These are phyloP conservation scores for Drosophila mayri DNA, from an alignment of 1,140 invertebrate genomes.

Conservation along the genomic window DNA sequence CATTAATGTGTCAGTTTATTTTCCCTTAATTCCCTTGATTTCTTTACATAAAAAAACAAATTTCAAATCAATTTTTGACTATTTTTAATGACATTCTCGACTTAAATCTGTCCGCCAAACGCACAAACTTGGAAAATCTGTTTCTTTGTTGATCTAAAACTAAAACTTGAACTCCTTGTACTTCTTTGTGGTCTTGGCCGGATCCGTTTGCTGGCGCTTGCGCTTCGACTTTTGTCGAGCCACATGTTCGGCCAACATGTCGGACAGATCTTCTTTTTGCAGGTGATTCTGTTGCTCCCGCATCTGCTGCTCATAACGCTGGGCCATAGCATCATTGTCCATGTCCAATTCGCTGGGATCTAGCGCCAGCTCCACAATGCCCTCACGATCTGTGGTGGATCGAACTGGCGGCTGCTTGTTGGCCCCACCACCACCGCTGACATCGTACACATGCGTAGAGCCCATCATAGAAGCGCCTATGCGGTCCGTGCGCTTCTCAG, in stretches of 20 bases:
- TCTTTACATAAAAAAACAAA: too few relatives aligned
- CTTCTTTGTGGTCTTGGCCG: conserved; percentile 97
- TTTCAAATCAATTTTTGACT: conserved; percentile 18
- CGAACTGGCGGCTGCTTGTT: conserved; percentile 85
- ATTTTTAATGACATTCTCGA: conserved; percentile 61
- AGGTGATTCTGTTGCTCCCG: conserved; percentile 95
- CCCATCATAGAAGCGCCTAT: conserved; percentile 99
- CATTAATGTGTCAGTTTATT: too few relatives aligned
- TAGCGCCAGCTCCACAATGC: conserved; percentile 95
- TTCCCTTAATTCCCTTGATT: too few relatives aligned
- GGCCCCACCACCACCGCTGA: conserved; percentile 84
- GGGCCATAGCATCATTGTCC: conserved; percentile 98
- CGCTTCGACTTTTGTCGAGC: conserved; percentile 97
- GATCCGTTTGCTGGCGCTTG: conserved; percentile 95
- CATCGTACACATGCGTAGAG: conserved; percentile 98
- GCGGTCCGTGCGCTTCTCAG: conserved; percentile 96
- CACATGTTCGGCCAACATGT: conserved; percentile 99
- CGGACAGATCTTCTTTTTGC: conserved; percentile 97
- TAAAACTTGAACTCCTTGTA: conserved; percentile 99
- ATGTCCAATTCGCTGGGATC: conserved; percentile 99
- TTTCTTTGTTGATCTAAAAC: conserved; percentile 17
- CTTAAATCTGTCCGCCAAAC: conserved; percentile 22
- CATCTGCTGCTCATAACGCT: conserved; percentile 98
- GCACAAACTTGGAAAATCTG: conserved; percentile 44
- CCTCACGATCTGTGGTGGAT: conserved; percentile 86